Conservation (phyloP, 2,113 vertebrate species). For the Lagopus leucura region DNA sequence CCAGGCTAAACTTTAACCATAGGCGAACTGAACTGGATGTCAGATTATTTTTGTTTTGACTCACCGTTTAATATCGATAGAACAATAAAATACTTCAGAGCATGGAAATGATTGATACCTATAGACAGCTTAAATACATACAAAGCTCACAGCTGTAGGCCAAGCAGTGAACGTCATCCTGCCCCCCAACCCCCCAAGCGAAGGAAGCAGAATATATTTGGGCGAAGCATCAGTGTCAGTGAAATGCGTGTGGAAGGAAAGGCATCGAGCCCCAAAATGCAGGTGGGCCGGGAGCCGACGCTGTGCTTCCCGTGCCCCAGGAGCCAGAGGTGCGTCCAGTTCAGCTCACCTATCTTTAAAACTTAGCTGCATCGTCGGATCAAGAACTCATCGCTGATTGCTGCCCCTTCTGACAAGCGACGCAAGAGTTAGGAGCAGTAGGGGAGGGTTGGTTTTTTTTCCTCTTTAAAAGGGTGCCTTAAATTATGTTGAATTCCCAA, state of each 20-base stretch:
- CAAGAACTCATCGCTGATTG: not conserved
- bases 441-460: not conserved
- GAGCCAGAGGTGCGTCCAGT: not conserved
- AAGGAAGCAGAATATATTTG: constrained; percentile 49
- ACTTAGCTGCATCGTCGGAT: constrained; percentile 4
- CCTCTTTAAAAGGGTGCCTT: constrained; percentile 11
- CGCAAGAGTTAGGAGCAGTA: not conserved
- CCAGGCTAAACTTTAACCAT: constrained; percentile 38
- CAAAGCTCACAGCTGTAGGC: constrained; percentile 32
- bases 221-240: constrained; percentile 25
- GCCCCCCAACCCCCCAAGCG: constrained; percentile 23
- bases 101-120: constrained; percentile 35
- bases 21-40: constrained; percentile 46
- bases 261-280: not conserved
- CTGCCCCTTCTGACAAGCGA: constrained; percentile 27
- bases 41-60: not conserved
- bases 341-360: constrained; percentile 50
- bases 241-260: constrained; percentile 1
- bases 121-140: constrained; percentile 41
- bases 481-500: constrained; percentile 48
- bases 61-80: not conserved
- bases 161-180: constrained; percentile 26
- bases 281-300: not conserved
- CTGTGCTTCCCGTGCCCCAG: not conserved
- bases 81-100: constrained; percentile 24